Conservation (phyloP, 2,888 invertebrate genomes). For the Perizoma affinitatum region DNA sequence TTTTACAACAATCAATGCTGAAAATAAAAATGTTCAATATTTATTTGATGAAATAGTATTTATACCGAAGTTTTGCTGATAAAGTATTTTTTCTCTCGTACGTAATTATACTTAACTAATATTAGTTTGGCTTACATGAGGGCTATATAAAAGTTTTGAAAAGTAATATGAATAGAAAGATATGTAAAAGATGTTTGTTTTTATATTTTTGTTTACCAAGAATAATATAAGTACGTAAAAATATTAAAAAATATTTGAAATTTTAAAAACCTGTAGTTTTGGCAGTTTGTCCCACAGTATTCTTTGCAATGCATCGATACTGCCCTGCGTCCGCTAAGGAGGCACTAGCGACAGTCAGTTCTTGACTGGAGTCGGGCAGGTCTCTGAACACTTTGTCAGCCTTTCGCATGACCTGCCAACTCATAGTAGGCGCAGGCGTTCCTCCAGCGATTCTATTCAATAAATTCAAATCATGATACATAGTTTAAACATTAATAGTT, state of each 20-base stretch:
- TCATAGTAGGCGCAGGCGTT: conserved; percentile 12
- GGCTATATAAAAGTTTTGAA: not conserved
- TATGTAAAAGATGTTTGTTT: too few species aligned
- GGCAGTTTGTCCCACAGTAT: conserved; percentile 1
- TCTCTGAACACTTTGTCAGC: not conserved
- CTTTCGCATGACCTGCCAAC: conserved; percentile 15
- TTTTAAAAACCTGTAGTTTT: conserved; percentile 13
- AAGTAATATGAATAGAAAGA: not conserved
- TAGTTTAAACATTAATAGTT: too few species aligned
- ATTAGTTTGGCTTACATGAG: too few species aligned
- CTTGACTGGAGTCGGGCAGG: conserved; percentile 4
- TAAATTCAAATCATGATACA: too few species aligned
- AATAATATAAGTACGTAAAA: not conserved
- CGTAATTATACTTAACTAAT: too few species aligned
- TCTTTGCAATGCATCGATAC: conserved; percentile 19
- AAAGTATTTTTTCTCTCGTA: not conserved
- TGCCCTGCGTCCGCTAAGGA: conserved; percentile 16
- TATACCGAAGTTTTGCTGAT: not conserved
- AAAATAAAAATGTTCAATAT: not conserved
- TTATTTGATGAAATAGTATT: too few species aligned
- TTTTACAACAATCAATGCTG: conserved; percentile 22
- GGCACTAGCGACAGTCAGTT: conserved; percentile 11
- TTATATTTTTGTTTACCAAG: not conserved
- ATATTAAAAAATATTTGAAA: not conserved
- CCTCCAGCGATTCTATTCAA: conserved; percentile 15